Base-by-base conservation (phyloP, 2,113 vertebrate species). In the Pyrgilauda ruficollis region DNA sequence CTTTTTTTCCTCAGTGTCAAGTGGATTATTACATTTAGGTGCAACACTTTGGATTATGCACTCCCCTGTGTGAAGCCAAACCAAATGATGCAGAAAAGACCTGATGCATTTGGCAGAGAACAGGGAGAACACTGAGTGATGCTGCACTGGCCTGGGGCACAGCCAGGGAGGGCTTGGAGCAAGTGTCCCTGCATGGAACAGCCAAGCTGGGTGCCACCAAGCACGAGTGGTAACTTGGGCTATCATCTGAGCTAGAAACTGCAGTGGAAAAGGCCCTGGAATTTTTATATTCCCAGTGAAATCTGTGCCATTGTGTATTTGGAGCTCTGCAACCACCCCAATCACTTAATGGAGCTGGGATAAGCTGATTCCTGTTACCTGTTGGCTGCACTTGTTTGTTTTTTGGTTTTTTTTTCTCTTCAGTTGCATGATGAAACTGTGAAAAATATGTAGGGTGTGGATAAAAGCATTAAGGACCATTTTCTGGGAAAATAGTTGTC, bases 111-210 rank as follows among this genome's bases (percentile, higher is more conserved):
- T 50, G 63, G 43, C 35, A 66, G 43, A 37, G 82, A 53, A 64
- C 22, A 49, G 8, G 7, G 28, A 15, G 15, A 14, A 46, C 4
- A 2, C 18, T 4, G 17, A 11, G 41, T 0, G 3, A 15, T 68
- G 52, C 35, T 63, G 55, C 22, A 0, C 13, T 49, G 50, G 37
- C 8, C 47, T 44, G 33, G 30, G 56, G n/a, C 10, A 58, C 64
- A 66, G 6, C 6, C 27, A 35, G 27, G 33, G 31, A 33, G 21
- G 4, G 33, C 70, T 56, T 72, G 83, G 75, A 76, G 49, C 31
- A 52, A 72, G 6, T 2, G 33, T 33, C 21, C n/a, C 79, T 76
- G 41, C 19, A 24, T 0, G 1, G 35, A 58, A 27, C 24, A 37
- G 59, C 11, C 39, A 67, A 37, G 20, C 23, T 55, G 41, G 27